Evolutionary conservation across 2,113 vertebrate species (phyloP).

Genomic region (Peromyscus leucopus): DNA sequence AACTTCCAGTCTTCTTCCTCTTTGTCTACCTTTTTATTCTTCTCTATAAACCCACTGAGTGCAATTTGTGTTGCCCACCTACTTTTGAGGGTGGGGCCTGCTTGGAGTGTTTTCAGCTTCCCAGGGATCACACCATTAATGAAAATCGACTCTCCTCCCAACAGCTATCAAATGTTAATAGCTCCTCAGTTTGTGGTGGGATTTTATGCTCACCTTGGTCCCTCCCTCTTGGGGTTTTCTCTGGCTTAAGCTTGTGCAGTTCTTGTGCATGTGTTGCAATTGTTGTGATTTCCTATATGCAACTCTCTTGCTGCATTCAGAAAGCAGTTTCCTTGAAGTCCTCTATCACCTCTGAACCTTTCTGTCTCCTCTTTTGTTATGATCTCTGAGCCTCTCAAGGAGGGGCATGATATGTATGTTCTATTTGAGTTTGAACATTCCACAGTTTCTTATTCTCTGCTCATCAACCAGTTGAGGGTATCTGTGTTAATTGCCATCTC

Average conservation of each 20-base stretch:
- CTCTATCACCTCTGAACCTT: neutral
- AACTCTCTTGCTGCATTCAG: neutral
- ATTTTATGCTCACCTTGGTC: neutral
- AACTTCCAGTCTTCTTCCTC: neutral
- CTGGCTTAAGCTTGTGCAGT: neutral
- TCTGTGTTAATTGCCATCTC: neutral
- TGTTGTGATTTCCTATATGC: neutral
- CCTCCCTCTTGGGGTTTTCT: neutral
- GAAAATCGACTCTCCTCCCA: neutral
- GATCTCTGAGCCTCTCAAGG: neutral
- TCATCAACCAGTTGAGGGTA: neutral
- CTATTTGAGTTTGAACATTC: neutral
- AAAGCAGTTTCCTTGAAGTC: neutral
- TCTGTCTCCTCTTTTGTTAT: neutral
- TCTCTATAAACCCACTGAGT: neutral
- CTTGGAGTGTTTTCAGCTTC: neutral
- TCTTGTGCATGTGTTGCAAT: neutral
- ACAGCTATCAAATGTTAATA: neutral
- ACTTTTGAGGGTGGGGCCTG: neutral
- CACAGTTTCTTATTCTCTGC: neutral
- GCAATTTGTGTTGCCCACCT: neutral
- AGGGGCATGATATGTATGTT: neutral
- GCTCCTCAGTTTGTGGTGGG: neutral
- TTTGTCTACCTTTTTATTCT: neutral
- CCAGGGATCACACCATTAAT: neutral